Evolutionary conservation across 2,797 vertebrate genomes (phyloP), one percentile per base, ranked within the genome.

Genomic region (Cryptoprocta ferox): DNA sequence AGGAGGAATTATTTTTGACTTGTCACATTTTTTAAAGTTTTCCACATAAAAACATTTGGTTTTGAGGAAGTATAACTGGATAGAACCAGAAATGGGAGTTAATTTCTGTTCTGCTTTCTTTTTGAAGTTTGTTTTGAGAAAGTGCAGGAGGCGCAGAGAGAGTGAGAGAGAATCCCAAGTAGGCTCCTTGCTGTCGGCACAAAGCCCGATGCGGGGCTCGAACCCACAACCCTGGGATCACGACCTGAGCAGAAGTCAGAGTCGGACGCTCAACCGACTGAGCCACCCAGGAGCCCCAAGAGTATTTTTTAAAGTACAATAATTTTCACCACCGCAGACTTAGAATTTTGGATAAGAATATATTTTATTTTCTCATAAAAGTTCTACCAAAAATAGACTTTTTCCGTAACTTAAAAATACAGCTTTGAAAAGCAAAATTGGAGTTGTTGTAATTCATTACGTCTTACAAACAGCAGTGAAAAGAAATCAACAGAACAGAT

Each of bases 371-470:
- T 91, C 63, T 97, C 84, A 97, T 98, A 98, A 97, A 98, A 98
- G 80, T 76, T 97, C 92, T 98, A 98, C 93, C 98, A 98, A 98
- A 99, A 98, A 98, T 98, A 98, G 68, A 98, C 37, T 80, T 98
- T 97, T 97, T 97, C 87, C 81, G 95, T 97, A 97, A 98, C 98
- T 98, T 97, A 82, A 97, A 98, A 98, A 98, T 98, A 97, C 83
- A 79, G 37, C 39, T 95, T 95, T 63, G 65, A 94, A 97, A 97
- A 95, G 26, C 56, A 89, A 94, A 79, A 83, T 14, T 42, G n/a
- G 28, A 39, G 87, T 42, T 89, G 82, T 87, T 88, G 26, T 11
- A 89, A 86, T 83, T 95, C 39, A 50, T 53, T 93, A 97, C 89
- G 97, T 96, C 97, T 96, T 98, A 87, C 94, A 98, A 96, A 97